Conservation (phyloP, 2,113 vertebrate species). For the Bufo bufo region DNA sequence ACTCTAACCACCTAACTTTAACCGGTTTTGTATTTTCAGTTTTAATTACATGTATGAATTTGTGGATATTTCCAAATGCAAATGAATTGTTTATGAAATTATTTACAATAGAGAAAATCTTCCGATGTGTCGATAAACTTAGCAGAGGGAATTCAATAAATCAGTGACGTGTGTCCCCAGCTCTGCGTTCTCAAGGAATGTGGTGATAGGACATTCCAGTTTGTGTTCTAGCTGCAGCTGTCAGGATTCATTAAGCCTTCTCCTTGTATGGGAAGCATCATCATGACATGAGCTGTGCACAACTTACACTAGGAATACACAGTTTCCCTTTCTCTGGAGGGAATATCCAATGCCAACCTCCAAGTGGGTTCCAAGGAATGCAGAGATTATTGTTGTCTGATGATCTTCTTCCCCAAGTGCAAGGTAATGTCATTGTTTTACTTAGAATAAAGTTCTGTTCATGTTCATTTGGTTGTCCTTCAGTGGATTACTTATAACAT, state of each 20-base stretch:
- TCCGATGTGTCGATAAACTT: no score
- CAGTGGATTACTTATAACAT: background rate
- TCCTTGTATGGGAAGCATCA: conserved; percentile 27
- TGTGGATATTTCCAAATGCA: background rate
- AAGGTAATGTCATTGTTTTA: conserved; percentile 53
- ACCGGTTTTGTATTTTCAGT: no score
- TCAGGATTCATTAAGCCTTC: conserved; percentile 55
- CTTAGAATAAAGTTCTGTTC: background rate
- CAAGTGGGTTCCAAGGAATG: conserved; percentile 34
- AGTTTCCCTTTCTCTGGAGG: conserved; percentile 20
- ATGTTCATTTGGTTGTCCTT: background rate
- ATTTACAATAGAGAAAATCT: background rate
- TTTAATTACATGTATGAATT: background rate
- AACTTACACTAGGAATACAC: conserved; percentile 51
- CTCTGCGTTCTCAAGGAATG: background rate
- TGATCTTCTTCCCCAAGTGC: background rate
- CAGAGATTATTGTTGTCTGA: background rate
- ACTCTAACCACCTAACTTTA: no score
- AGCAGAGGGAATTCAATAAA: background rate
- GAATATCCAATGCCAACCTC: conserved; percentile 28
- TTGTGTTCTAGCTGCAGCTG: conserved; percentile 65
- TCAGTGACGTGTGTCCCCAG: background rate
- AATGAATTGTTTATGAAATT: background rate
- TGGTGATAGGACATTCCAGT: conserved; percentile 20
- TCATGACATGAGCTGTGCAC: conserved; percentile 36